Evolutionary conservation across 1,140 invertebrate genomes (phyloP), one percentile per base, ranked within the genome.

Genomic region (Nasonia longicornis): DNA sequence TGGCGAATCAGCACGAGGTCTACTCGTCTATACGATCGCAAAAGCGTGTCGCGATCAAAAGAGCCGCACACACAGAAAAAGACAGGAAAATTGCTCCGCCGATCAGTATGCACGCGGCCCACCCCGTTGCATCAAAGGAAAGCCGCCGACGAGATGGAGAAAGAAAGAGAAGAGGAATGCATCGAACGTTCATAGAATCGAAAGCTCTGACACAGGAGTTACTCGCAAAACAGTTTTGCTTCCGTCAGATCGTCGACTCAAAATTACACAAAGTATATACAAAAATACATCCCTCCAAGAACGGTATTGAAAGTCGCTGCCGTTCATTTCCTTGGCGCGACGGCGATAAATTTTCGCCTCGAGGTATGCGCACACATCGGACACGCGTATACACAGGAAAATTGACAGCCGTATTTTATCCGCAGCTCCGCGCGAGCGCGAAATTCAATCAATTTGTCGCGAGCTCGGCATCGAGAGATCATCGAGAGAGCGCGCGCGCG

Each of bases 31-130:
- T 6, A n/a, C 20, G 52, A 4, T 11, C 16, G 20, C 3, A 4
- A 58, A 58, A 58, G 52, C 16, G 16, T 58, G 20, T 58, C 16
- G 6, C 67, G 76, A 77, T 77, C 76, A 69, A 77, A 77, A 77
- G 64, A 77, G n/a, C 48, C 38, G 4, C 22, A 10, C 38, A 42
- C 26, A 26, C 26, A 26, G 26, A 26, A 42, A 69, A 80, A 63
- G 66, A 72, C 73, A 75, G 78, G 81, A 81, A 79, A 86, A 87
- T 87, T 86, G 82, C 84, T 84, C 83, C 75, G 82, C 81, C 83
- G 84, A 84, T 86, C 83, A 83, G 79, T 38, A 76, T 76, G 58
- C 74, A 76, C 14, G 52, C 29, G 26, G 31, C 4, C 31, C 26
- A 26, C 26, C 2, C 0, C 20, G 14, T 29, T 7, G 83, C 84